A percentile compares a stretch with the other conserved stretches of the same genome.
Evolutionary conservation across 2,888 invertebrate species (phyloP).

Genomic region (Zaprionus lineosus): DNA sequence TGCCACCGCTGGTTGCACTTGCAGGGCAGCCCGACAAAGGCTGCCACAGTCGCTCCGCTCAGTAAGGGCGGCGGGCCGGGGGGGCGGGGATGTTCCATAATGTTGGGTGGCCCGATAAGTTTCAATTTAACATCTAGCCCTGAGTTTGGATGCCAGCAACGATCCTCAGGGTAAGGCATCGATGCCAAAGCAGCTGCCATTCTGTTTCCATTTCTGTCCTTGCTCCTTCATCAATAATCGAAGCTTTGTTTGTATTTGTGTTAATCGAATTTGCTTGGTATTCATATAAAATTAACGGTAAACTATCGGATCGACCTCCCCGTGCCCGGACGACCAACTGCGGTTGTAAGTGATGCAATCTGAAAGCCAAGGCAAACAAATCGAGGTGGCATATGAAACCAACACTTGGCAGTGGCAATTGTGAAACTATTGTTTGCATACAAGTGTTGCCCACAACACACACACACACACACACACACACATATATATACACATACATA

Average conservation of each 20-base stretch:
- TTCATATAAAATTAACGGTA: neutral
- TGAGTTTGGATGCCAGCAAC: too few relatives aligned
- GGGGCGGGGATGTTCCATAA: slow-evolving; percentile 39
- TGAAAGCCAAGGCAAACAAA: slow-evolving; percentile 23
- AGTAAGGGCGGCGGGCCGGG: too few relatives aligned
- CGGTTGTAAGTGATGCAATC: neutral
- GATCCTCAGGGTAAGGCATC: too few relatives aligned
- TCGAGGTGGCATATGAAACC: slow-evolving; percentile 24
- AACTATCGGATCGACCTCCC: slow-evolving; percentile 19
- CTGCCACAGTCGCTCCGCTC: slow-evolving; percentile 9
- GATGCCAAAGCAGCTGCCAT: too few relatives aligned
- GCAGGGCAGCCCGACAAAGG: slow-evolving; percentile 34
- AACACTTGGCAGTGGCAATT: slow-evolving; percentile 45
- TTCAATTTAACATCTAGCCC: slow-evolving; percentile 1
- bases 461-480: slow-evolving; percentile 8
- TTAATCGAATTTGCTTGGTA: too few relatives aligned
- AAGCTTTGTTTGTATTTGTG: too few relatives aligned
- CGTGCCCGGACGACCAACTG: neutral
- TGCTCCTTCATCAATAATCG: too few relatives aligned
- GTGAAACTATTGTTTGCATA: slow-evolving; percentile 48
- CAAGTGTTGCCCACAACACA: slow-evolving; percentile 39
- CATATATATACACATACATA: too few relatives aligned
- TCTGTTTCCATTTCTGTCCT: too few relatives aligned
- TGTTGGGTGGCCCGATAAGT: slow-evolving; percentile 33
- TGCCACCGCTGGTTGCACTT: slow-evolving; percentile 23